These are phyloP conservation scores for Chloroclysta siterata DNA, from an alignment of 2,888 invertebrate species.

Conservation along the genomic window DNA sequence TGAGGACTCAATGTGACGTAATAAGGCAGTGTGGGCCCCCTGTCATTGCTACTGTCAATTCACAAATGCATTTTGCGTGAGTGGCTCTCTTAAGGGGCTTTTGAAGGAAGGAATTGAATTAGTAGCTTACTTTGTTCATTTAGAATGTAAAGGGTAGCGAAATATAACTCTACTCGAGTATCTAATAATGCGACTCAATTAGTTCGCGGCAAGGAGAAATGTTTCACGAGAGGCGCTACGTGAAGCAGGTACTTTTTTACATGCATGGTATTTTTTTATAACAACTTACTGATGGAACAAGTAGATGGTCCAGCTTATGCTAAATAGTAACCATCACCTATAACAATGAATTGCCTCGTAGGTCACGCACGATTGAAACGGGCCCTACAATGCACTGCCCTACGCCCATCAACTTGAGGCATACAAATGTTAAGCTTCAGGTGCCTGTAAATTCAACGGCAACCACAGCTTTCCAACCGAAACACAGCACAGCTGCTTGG, in stretches of 20 bases:
- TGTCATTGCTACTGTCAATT: slow-evolving; percentile 68
- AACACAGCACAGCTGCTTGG: too few relatives aligned
- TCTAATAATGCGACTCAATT: neutral
- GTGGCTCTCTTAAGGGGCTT: slow-evolving; percentile 35
- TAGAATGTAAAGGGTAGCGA: slow-evolving; percentile 24
- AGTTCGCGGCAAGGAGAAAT: neutral
- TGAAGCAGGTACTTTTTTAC: neutral
- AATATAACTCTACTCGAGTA: slow-evolving; percentile 15
- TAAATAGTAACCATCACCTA: too few relatives aligned
- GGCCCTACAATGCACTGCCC: too few relatives aligned
- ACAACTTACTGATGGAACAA: too few relatives aligned
- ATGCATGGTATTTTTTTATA: neutral
- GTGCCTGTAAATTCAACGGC: too few relatives aligned
- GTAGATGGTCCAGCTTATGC: too few relatives aligned
- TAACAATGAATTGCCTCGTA: too few relatives aligned
- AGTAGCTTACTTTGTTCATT: slow-evolving; percentile 22
- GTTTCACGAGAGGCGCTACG: neutral
- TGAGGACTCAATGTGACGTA: slow-evolving; percentile 55
- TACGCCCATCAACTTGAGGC: too few relatives aligned
- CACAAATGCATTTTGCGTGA: slow-evolving; percentile 59
- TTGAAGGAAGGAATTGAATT: slow-evolving; percentile 39
- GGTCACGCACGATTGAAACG: too few relatives aligned
- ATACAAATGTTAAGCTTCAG: too few relatives aligned
- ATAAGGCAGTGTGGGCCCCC: slow-evolving; percentile 63
- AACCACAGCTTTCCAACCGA: too few relatives aligned